Evolutionary conservation across 1,140 invertebrate species (phyloP).

Genomic region (Capitella teleta): DNA sequence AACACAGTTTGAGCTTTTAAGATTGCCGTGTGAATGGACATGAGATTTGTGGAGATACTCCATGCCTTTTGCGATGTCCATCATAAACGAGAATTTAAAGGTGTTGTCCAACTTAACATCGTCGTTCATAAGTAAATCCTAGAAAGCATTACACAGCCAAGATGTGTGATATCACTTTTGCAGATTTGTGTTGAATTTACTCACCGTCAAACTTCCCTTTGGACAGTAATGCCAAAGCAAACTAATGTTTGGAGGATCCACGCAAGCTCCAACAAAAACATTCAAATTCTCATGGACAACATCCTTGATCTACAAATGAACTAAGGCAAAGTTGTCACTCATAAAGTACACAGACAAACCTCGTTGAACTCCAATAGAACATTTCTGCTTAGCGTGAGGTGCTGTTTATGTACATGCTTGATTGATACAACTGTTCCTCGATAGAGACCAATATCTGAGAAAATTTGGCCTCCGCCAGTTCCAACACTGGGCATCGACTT

Average conservation of each 20-base stretch:
- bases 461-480: too few relatives aligned
- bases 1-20: constrained; percentile 83
- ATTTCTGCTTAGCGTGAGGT: too few relatives aligned
- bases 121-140: constrained; percentile 19
- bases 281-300: constrained; percentile 84
- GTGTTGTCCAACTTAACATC: constrained; percentile 18
- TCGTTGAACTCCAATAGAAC: too few relatives aligned
- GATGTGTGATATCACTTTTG: too few relatives aligned
- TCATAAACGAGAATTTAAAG: constrained; percentile 22
- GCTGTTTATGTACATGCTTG: too few relatives aligned
- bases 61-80: constrained; percentile 54
- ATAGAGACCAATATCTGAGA: too few relatives aligned
- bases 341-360: too few relatives aligned
- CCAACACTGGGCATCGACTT: too few relatives aligned
- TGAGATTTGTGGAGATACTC: constrained; percentile 73
- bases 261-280: constrained; percentile 74
- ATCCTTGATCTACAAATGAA: constrained; percentile 44
- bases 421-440: too few relatives aligned
- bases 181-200: neutral
- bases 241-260: constrained; percentile 59
- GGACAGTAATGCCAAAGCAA: constrained; percentile 60
- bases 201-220: constrained; percentile 47
- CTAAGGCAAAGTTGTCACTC: too few relatives aligned
- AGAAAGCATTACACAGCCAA: neutral
- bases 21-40: constrained; percentile 76